phyloP scores from a whole-genome alignment of 2,888 invertebrate species.

The Aphidoletes aphidimyza region DNA sequence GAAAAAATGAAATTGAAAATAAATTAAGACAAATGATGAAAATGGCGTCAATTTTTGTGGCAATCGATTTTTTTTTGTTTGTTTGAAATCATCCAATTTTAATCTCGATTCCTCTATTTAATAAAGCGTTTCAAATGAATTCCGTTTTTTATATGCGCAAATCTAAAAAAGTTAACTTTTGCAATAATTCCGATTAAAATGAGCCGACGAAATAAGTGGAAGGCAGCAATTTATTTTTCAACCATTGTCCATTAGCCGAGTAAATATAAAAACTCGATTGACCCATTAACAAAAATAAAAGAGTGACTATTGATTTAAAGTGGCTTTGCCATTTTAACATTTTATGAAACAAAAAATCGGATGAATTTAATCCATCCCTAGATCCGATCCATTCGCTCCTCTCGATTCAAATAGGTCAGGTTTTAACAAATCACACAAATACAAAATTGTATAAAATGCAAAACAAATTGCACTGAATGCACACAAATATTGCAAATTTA shows the following conservation, averaged over 20 bases:
- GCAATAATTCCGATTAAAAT: too few relatives aligned
- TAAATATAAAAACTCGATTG: conserved; percentile 38
- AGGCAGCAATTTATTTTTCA: background rate
- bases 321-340: conserved; percentile 3
- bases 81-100: background rate
- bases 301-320: background rate
- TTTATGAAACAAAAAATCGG: background rate
- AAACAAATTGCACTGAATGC: background rate
- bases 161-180: too few relatives aligned
- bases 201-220: too few relatives aligned
- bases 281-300: background rate
- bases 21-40: background rate
- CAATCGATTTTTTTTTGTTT: background rate
- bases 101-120: too few relatives aligned
- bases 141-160: too few relatives aligned
- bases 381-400: background rate
- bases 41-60: background rate
- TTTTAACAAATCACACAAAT: background rate
- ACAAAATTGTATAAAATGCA: background rate
- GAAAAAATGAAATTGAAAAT: conserved; percentile 5
- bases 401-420: background rate
- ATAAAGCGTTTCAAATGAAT: too few relatives aligned
- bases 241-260: conserved; percentile 45
- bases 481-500: background rate
- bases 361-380: conserved; percentile 28